These are phyloP conservation scores for Lasioglossum morio DNA, from an alignment of 2,888 invertebrate genomes.

Conservation along the genomic window DNA sequence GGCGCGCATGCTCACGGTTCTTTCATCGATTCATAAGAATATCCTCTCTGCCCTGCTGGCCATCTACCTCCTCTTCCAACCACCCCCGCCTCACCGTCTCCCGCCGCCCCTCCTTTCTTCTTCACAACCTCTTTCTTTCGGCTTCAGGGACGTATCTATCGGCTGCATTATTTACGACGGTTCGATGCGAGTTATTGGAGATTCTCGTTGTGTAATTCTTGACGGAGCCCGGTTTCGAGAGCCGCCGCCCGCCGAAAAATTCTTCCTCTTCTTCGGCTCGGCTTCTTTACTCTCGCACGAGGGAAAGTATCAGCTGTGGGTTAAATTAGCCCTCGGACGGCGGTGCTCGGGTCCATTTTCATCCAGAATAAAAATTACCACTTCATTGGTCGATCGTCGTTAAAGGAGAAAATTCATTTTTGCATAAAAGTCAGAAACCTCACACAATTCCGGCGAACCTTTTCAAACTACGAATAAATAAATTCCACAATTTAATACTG, in stretches of 20 bases:
- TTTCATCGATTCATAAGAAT: constrained; percentile 83
- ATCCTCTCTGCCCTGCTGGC: constrained; percentile 76
- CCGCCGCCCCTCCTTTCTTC: constrained; percentile 34
- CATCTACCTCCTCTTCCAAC: constrained; percentile 64
- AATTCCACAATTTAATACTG: neutral
- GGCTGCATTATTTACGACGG: constrained; percentile 51
- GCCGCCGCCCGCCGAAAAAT: neutral
- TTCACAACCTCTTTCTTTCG: constrained; percentile 51
- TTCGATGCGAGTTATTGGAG: constrained; percentile 23
- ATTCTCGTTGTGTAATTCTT: constrained; percentile 15
- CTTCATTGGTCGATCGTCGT: neutral
- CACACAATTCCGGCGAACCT: neutral
- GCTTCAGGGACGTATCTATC: constrained; percentile 64
- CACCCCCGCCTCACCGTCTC: constrained; percentile 54
- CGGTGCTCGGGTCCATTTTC: neutral
- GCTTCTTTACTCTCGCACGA: neutral
- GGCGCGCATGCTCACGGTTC: constrained; percentile 82
- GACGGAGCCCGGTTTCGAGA: constrained; percentile 1
- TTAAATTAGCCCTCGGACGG: neutral
- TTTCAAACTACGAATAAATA: neutral
- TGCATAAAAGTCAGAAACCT: neutral
- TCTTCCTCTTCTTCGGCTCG: neutral
- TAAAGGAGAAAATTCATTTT: no score
- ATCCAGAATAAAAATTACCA: neutral
- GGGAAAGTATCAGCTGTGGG: neutral